Evolutionary conservation across 2,888 invertebrate species (phyloP).

Genomic region (Linnaemya vulpina): DNA sequence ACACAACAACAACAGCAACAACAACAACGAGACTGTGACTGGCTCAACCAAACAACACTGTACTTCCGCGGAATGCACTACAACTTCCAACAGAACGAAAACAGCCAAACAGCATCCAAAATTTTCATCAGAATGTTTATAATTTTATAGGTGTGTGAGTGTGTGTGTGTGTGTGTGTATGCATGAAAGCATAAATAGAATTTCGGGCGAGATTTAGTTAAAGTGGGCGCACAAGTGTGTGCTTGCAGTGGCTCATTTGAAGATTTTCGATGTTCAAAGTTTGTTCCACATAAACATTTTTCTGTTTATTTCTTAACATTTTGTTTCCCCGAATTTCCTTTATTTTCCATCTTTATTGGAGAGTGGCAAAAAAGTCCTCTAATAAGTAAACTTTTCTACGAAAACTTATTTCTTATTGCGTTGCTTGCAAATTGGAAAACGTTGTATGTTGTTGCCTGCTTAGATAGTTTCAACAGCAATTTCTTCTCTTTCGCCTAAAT

Average conservation of each 20-base stretch:
- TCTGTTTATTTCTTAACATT: constrained; percentile 43
- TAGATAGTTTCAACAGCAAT: not conserved
- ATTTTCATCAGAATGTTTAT: constrained; percentile 3
- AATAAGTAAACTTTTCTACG: constrained; percentile 63
- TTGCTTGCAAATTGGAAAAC: constrained; percentile 47
- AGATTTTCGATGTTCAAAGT: constrained; percentile 39
- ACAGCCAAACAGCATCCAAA: constrained; percentile 44
- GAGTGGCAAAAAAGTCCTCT: constrained; percentile 55
- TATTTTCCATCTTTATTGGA: constrained; percentile 32
- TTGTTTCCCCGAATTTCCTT: constrained; percentile 9
- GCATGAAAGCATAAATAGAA: not conserved
- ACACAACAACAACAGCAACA: not conserved
- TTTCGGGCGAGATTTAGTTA: constrained; percentile 11
- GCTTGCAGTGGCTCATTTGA: constrained; percentile 23
- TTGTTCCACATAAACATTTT: constrained; percentile 41
- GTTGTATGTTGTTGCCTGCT: constrained; percentile 18
- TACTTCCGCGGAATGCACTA: constrained; percentile 56
- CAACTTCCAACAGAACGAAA: constrained; percentile 26
- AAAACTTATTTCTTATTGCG: constrained; percentile 52
- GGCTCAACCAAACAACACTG: constrained; percentile 53
- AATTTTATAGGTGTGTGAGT: not conserved
- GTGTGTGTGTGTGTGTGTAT: not conserved
- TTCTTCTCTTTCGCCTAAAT: constrained; percentile 29
- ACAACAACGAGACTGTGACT: constrained; percentile 42
- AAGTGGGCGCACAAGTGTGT: not conserved